Base-by-base conservation (phyloP, 2,113 vertebrate genomes). In the Gobio gobio region DNA sequence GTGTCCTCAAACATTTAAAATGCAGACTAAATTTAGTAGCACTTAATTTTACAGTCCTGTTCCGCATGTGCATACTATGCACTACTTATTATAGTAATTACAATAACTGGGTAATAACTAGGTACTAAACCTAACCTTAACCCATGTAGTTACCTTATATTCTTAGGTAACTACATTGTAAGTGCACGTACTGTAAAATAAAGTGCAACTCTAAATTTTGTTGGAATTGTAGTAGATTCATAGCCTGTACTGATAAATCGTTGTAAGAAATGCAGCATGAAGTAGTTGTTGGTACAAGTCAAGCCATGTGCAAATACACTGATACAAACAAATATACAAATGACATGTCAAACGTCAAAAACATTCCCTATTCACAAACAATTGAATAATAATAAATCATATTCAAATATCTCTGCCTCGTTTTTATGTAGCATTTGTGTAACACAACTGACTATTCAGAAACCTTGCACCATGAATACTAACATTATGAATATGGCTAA, bases 381-480 rank as follows among this genome's bases (percentile, higher is more conserved):
- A 87, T 83, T 75, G 49, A 87, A 75, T 82, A 90, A 90, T 89
- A 90, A 90, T 89, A 90, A 89, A 90, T 63, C 78, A 86, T 81
- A 83, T 88, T 85, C 73, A 88, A 85, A 85, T 81, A 82, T 59
- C 61, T 64, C 59, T 29, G 77, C n/a, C n/a, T 88, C 29, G 2
- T 87, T 78, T 43, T 74, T 82, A 66, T 73, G 81, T 76, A 64
- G 29, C 47, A 47, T 59, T 58, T 86, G 51, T 43, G 13, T 40
- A 40, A 40, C 36, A 29, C 47, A 59, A 29, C 36, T 22, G 24
- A 76, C 16, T 10, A 18, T 26, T n/a, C 12, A 47, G 16, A 49
- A 24, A 14, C n/a, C 22, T 10, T 26, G 33, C 56, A 40, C 24
- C 12, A n/a, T 43, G 43, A 58, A 40, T 24, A 8, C 54, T 61